Percentiles rank a stretch among this genome's conserved stretches.
These are phyloP conservation scores for Heterodera schachtii DNA, from an alignment of 1,140 invertebrate genomes.

Conservation along the genomic window DNA sequence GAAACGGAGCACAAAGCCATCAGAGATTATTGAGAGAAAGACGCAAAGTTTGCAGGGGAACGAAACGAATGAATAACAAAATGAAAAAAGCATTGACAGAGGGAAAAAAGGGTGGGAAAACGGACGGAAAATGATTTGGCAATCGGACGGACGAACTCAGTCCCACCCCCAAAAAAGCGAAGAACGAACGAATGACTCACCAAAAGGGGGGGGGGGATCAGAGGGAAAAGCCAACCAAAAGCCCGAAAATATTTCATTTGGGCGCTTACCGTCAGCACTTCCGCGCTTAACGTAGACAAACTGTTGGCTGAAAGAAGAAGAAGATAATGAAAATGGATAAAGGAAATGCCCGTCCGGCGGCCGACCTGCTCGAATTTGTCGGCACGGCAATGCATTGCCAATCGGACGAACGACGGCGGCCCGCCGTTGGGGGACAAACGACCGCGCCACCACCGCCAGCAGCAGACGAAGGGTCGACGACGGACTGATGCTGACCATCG, in stretches of 20 bases:
- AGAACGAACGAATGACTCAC: no score
- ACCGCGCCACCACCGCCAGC: background rate
- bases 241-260: background rate
- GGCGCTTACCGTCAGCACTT: conserved; percentile 63
- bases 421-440: conserved; percentile 19
- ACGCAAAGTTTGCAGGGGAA: background rate
- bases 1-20: conserved; percentile 17
- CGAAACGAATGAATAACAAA: no score
- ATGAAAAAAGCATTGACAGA: no score
- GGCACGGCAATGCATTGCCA: conserved; percentile 66
- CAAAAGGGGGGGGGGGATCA: background rate
- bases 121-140: background rate
- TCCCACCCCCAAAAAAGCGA: no score
- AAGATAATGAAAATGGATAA: conserved; percentile 27
- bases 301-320: conserved; percentile 42
- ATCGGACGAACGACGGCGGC: conserved; percentile 55
- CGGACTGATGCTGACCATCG: conserved; percentile 3
- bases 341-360: background rate
- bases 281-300: conserved; percentile 65
- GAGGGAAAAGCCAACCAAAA: background rate
- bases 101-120: background rate
- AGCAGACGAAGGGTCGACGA: background rate
- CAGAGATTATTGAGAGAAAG: background rate
- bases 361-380: conserved; percentile 49
- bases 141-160: no score